Conservation (phyloP, 2,888 invertebrate genomes). For the Melanostoma scalare region DNA sequence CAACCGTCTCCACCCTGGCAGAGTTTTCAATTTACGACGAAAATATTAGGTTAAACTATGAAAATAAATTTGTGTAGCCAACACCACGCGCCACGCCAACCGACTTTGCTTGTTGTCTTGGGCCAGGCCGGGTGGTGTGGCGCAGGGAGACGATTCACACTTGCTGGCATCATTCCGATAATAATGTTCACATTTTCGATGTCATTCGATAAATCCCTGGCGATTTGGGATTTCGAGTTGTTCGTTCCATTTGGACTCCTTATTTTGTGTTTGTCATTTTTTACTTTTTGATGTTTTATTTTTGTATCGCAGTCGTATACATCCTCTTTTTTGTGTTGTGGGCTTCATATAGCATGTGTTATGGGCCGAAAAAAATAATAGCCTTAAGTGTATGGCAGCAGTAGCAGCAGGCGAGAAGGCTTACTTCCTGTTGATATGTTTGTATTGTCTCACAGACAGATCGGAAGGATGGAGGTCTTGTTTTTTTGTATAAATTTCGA, state of each 20-base stretch:
- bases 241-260: slow-evolving; percentile 34
- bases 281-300: slow-evolving; percentile 12
- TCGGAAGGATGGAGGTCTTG: slow-evolving; percentile 33
- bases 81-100: neutral
- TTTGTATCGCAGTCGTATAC: neutral
- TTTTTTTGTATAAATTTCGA: slow-evolving; percentile 37
- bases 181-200: slow-evolving; percentile 64
- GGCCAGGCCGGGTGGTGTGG: slow-evolving; percentile 12
- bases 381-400: slow-evolving; percentile 59
- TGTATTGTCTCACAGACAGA: slow-evolving; percentile 16
- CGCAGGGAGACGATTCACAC: slow-evolving; percentile 53
- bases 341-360: slow-evolving; percentile 62
- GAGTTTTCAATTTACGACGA: slow-evolving; percentile 70
- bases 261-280: slow-evolving; percentile 8
- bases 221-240: slow-evolving; percentile 61
- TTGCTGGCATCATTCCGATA: slow-evolving; percentile 66
- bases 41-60: slow-evolving; percentile 71
- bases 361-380: slow-evolving; percentile 68
- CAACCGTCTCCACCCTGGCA: neutral
- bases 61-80: slow-evolving; percentile 58
- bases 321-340: slow-evolving; percentile 29
- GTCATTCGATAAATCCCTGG: slow-evolving; percentile 72
- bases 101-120: slow-evolving; percentile 24
- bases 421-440: slow-evolving; percentile 73
- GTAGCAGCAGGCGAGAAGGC: slow-evolving; percentile 62